Evolutionary conservation across 2,888 invertebrate species (phyloP), one percentile per base, ranked within the genome.

Genomic region (Dynastes grantii): DNA sequence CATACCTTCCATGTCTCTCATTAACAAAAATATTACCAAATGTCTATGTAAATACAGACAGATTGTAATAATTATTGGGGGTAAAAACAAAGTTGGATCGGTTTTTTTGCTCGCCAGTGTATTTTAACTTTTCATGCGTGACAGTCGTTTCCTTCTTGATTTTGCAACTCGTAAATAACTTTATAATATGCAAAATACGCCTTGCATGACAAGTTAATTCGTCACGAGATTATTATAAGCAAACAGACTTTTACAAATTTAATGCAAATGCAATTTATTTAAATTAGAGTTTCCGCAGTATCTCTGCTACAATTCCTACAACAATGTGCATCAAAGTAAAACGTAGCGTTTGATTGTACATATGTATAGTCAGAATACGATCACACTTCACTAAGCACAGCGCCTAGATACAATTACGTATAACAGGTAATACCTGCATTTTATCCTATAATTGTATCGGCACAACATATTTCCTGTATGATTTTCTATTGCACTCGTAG

Each of bases 301-400:
- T 16, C n/a, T 16, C 61, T 9, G 11, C 22, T 27, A 16, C 22
- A 27, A 61, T 27, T 27, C 27, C 22, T 22, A 61, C 27, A 61
- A 6, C 22, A 22, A 61, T 61, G 27, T 53, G 4, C 6, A 61
- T 9, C 27, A 29, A 22, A 11, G 27, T 61, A 27, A 61, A 27
- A 22, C 13, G 55, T 6, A 22, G 55, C 55, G 1, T 55, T 55
- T 16, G 55, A 9, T 64, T 0, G 4, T 32, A 5, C 32, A 32
- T 5, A 32, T 5, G 32, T n/a, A 53, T 4, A 6, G n/a, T 13
- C 53, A 16, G n/a, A 13, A 11, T 37, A 16, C 0, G 9, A 67
- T 45, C 45, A 67, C 65, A 67, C 65, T 67, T 45, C 65, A 45
- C 40, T 67, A 67, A 67, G 45, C 65, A 67, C 65, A n/a, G 65